Conservation (phyloP, 2,797 vertebrate genomes). For the Rhinichthys osculus region DNA sequence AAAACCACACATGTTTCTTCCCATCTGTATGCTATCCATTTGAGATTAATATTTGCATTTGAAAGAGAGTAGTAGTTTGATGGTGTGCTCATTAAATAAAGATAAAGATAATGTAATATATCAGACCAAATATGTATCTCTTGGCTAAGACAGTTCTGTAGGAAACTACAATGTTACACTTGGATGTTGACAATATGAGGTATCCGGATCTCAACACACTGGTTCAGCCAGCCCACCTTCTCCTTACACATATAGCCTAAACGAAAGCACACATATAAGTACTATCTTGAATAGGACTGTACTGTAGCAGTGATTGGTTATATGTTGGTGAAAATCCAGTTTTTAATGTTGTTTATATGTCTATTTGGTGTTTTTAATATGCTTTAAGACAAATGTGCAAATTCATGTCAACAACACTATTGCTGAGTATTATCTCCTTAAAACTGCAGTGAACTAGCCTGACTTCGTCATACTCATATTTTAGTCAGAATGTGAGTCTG, state of each 20-base stretch:
- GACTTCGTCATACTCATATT: too few species aligned
- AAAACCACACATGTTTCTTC: too few species aligned
- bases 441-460: too few species aligned
- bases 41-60: too few species aligned
- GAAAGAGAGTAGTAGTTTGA: neutral
- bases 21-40: too few species aligned
- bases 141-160: constrained; percentile 25
- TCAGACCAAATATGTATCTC: constrained; percentile 15
- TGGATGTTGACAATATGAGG: constrained; percentile 21
- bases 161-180: constrained; percentile 15
- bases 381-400: too few species aligned
- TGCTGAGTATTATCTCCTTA: too few species aligned
- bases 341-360: too few species aligned
- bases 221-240: constrained; percentile 6
- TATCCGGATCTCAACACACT: constrained; percentile 17
- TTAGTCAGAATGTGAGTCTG: too few species aligned
- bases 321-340: too few species aligned
- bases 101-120: constrained; percentile 4
- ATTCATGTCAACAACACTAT: too few species aligned
- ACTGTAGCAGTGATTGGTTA: constrained; percentile 73
- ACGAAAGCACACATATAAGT: constrained; percentile 11
- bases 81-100: neutral
- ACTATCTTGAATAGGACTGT: constrained; percentile 80
- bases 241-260: neutral
- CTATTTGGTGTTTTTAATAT: too few species aligned